Conservation (phyloP, 2,888 invertebrate species). For the Dusona sp. region DNA sequence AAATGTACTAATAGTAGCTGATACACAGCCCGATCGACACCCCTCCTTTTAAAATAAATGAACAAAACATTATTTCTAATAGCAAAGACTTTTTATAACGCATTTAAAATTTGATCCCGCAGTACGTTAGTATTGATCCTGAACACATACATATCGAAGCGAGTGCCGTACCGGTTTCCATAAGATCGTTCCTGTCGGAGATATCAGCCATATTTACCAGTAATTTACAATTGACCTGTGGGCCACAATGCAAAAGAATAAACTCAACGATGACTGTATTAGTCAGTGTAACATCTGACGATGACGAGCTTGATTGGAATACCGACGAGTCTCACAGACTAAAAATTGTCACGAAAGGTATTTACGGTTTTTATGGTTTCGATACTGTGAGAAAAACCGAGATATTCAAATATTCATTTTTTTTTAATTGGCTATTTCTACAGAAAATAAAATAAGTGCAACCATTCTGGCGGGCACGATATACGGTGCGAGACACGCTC, state of each 20-base stretch:
- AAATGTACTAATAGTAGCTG: not conserved
- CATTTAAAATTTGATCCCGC: not conserved
- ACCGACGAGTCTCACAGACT: slow-evolving; percentile 90
- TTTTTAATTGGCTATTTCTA: not conserved
- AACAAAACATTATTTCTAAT: not conserved
- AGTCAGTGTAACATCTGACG: slow-evolving; percentile 86
- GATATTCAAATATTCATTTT: not conserved
- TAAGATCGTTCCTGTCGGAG: slow-evolving; percentile 86
- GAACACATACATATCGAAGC: slow-evolving; percentile 61
- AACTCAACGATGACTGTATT: slow-evolving; percentile 87
- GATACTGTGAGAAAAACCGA: not conserved
- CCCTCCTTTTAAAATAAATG: not conserved
- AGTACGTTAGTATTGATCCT: slow-evolving; percentile 69
- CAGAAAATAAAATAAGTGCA: slow-evolving; percentile 86
- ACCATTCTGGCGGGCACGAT: slow-evolving; percentile 87
- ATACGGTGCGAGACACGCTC: slow-evolving; percentile 91
- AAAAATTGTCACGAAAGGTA: slow-evolving; percentile 87
- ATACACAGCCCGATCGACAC: not conserved
- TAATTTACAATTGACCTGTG: slow-evolving; percentile 88
- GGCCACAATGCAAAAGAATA: slow-evolving; percentile 85
- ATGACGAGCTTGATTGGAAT: slow-evolving; percentile 87
- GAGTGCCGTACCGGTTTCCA: slow-evolving; percentile 76
- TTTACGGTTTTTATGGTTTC: not conserved
- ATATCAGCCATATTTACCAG: slow-evolving; percentile 86
- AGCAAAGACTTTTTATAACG: not conserved